phyloP scores from a whole-genome alignment of 2,113 vertebrate genomes.

The Pachycephala philippinensis region DNA sequence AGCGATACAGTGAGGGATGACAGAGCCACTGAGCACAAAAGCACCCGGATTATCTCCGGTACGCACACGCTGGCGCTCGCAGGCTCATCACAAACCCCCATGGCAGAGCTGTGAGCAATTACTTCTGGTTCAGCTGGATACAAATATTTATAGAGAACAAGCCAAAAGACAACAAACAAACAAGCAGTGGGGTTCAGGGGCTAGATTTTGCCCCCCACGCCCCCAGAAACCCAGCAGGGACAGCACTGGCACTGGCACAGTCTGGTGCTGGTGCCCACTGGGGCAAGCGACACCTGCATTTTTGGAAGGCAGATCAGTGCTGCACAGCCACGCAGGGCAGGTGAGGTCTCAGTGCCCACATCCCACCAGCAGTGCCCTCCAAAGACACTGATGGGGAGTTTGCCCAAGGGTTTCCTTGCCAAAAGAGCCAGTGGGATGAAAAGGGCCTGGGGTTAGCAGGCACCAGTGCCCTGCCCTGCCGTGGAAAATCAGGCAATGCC shows the following conservation, averaged over 20 bases:
- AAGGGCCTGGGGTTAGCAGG: background rate
- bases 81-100: background rate
- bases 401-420: background rate
- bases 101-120: background rate
- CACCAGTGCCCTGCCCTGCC: background rate
- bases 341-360: fast-evolving
- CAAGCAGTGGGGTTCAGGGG: background rate
- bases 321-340: fast-evolving
- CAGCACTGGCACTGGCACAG: fast-evolving
- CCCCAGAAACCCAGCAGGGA: fast-evolving
- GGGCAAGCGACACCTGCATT: fast-evolving
- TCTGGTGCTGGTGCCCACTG: fast-evolving
- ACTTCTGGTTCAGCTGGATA: background rate
- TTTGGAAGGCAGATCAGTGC: background rate
- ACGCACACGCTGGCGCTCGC: background rate
- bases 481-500: background rate
- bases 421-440: background rate
- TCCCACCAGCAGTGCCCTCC: background rate
- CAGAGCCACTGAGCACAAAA: background rate
- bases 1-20: background rate
- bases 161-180: background rate
- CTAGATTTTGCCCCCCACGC: fast-evolving
- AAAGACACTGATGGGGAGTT: fast-evolving
- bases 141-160: background rate
- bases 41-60: background rate